Conservation (phyloP, 1,140 invertebrate genomes). For the Steinernema feltiae region DNA sequence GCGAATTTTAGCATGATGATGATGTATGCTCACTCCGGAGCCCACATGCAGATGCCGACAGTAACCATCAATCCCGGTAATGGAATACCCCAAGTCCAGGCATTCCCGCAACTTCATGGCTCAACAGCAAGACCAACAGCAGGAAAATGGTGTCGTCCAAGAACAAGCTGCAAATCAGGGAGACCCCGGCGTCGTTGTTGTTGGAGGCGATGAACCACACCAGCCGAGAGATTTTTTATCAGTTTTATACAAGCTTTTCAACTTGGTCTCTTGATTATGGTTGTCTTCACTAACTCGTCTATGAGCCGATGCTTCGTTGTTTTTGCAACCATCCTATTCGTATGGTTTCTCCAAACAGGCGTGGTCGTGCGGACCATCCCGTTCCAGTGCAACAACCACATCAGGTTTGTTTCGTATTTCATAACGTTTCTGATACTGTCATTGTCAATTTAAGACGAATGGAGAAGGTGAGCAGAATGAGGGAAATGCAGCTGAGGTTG, state of each 20-base stretch:
- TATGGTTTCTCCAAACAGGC: background rate
- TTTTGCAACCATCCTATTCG: background rate
- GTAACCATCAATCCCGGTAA: too few species aligned
- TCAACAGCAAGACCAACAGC: too few species aligned
- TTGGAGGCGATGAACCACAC: background rate
- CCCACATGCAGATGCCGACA: too few species aligned
- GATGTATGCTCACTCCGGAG: too few species aligned
- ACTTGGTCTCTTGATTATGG: background rate
- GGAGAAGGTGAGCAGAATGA: background rate
- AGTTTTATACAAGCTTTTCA: background rate
- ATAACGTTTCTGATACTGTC: background rate
- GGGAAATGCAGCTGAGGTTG: background rate
- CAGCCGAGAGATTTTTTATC: background rate
- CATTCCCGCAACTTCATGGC: too few species aligned
- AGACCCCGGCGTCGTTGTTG: background rate
- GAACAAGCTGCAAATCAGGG: too few species aligned
- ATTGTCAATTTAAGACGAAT: background rate
- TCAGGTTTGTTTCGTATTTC: background rate
- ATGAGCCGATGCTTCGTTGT: background rate
- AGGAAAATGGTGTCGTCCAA: too few species aligned
- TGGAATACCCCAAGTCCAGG: too few species aligned
- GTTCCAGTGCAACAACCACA: background rate
- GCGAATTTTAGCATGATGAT: background rate
- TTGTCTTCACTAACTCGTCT: background rate
- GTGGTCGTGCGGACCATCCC: background rate